These are phyloP conservation scores for Percopsis transmontana DNA, from an alignment of 2,113 vertebrate genomes.

Conservation along the genomic window DNA sequence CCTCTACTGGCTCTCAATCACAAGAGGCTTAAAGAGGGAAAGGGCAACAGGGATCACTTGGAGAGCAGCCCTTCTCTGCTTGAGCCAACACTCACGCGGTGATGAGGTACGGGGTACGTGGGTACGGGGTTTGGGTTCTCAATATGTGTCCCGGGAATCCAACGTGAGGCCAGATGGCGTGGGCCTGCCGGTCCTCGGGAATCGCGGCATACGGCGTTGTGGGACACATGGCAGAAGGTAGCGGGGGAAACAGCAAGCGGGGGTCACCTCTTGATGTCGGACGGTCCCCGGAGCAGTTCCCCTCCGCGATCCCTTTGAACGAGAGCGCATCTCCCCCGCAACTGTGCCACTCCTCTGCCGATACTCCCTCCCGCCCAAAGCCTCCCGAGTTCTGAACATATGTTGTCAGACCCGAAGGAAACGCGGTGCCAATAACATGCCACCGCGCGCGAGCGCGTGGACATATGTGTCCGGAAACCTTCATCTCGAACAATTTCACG, in stretches of 20 bases:
- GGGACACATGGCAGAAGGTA: constrained; percentile 72
- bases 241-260: constrained; percentile 64
- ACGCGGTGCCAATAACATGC: constrained; percentile 63
- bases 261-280: constrained; percentile 80
- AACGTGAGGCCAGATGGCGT: constrained; percentile 79
- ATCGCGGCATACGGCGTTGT: constrained; percentile 71
- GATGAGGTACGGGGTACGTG: constrained; percentile 56
- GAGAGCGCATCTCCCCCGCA: constrained; percentile 68
- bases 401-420: constrained; percentile 71
- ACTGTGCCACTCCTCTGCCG: constrained; percentile 53
- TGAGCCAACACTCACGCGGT: constrained; percentile 64
- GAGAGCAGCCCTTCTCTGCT: constrained; percentile 55
- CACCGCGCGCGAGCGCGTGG: constrained; percentile 43
- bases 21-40: constrained; percentile 67
- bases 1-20: constrained; percentile 65
- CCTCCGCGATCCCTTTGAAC: constrained; percentile 75
- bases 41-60: constrained; percentile 72
- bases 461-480: constrained; percentile 63
- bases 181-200: constrained; percentile 71
- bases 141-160: constrained; percentile 78
- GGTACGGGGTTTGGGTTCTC: constrained; percentile 71
- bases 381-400: constrained; percentile 76
- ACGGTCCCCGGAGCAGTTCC: constrained; percentile 75
- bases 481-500: constrained; percentile 57
- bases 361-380: constrained; percentile 64